Evolutionary conservation across 1,140 invertebrate species (phyloP), one percentile per base, ranked within the genome.

Genomic region (Alviniconcha marisindica): DNA sequence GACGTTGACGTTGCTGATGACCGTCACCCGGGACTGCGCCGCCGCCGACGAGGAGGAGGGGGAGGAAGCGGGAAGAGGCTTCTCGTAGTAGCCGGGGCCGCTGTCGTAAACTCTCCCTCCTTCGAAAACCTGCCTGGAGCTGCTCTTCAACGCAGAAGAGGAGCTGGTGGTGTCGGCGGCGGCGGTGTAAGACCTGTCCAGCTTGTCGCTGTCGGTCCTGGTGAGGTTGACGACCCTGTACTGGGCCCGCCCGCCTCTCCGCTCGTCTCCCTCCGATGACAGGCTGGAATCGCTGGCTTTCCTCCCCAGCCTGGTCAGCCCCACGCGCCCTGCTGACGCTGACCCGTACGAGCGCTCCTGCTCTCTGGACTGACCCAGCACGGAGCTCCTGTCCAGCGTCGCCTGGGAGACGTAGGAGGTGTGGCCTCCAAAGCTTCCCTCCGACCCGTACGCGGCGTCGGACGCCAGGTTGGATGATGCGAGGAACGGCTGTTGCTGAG

Each of bases 241-340:
- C 12, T n/a, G 78, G 56, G 4, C 18, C 40, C 31, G 18, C 78
- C 60, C 31, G 15, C 78, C 24, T 40, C n/a, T 7, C 40, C 78
- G n/a, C n/a, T n/a, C n/a, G n/a, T n/a, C n/a, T 21, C 69, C 78
- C 3, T 80, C 78, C 18, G 78, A 80, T 1, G 78, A 80, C 56
- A 80, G 38, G 36, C 78, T 80, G 60, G 78, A 80, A n/a, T 40
- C 78, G 36, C 78, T 80, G n/a, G n/a, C n/a, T 24, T n/a, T 28
- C 36, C 40, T 60, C 12, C 78, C 40, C 31, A 56, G 31, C 38
- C 48, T 54, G 31, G 15, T 38, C 12, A 42, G 2, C 2, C 21
- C 24, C 12, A 71, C 33, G 15, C 18, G 18, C 31, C 14, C n/a
- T 14, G 31, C 77, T 54, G 44, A 24, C 28, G 3, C 33, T 21